phyloP scores from a whole-genome alignment of 2,797 vertebrate genomes.

The Thamnophis elegans region DNA sequence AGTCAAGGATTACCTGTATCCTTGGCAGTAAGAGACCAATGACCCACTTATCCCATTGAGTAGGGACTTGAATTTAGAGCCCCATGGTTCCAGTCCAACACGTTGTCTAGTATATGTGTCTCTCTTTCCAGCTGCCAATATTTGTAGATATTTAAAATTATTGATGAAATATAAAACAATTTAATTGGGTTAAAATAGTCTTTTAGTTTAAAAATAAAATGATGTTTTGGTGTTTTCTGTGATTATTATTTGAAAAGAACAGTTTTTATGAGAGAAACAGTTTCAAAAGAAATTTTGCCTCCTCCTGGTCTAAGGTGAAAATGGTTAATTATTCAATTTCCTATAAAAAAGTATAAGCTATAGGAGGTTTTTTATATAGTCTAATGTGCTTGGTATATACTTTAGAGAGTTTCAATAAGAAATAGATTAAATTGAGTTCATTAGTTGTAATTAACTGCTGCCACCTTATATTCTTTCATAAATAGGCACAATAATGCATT shows the following conservation, averaged over 20 bases:
- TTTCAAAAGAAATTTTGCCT: background rate
- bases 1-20: background rate
- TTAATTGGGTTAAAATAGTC: background rate
- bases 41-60: background rate
- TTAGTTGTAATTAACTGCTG: background rate
- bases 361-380: background rate
- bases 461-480: background rate
- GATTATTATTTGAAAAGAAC: background rate
- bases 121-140: background rate
- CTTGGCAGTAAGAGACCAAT: background rate
- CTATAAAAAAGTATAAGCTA: background rate
- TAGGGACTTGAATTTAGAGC: background rate
- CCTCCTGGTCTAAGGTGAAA: background rate
- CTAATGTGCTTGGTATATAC: background rate
- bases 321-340: background rate
- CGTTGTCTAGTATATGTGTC: background rate
- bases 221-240: background rate
- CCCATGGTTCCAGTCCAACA: background rate
- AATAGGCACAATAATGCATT: background rate
- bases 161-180: background rate
- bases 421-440: background rate
- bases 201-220: background rate
- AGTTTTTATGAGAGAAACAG: background rate
- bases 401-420: background rate
- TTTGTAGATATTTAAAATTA: background rate